Evolutionary conservation across 2,888 invertebrate species (phyloP), one percentile per base, ranked within the genome.

Genomic region (Amorpha juglandis): DNA sequence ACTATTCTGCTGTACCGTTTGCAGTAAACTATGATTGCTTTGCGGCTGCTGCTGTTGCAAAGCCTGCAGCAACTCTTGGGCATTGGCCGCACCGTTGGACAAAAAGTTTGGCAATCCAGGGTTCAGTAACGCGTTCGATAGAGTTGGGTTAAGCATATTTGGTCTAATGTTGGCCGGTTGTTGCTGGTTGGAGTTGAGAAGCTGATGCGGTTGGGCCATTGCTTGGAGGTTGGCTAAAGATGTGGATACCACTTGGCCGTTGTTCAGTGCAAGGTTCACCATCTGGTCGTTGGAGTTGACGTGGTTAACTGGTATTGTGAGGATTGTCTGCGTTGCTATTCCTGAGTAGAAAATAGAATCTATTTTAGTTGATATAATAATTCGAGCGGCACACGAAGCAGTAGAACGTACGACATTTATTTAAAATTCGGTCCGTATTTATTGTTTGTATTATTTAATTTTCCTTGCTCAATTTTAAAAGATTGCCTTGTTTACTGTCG

Each of bases 301-400:
- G 92, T 97, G 97, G 91, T 97, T 97, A 69, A 98, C 97, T 66
- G 98, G 98, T 85, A 99, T 98, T 74, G 98, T 98, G 78, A 99
- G 94, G 84, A 99, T 98, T 81, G 98, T 98, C 93, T 99, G 99
- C 64, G 98, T 97, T 65, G 98, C 98, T 85, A 98, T 96, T 77
- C 98, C 98, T 98, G 91, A 55, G 80, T 78, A 68, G 74, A 65
- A 55, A 27, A 27, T 27, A 27, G 4, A 27, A 27, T 27, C 27
- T 3, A 27, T 1, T 4, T 27, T 27, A 27, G 2, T 27, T 27
- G 27, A 27, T 27, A 27, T 27, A 27, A 3, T 27, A 3, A 3
- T 27, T 27, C 4, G 1, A 27, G 2, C 27, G 4, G 27, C 27
- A 4, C 27, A 4, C 27, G 4, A 27, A 27, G 27, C 4, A 27